A percentile compares a stretch with the other conserved stretches of the same genome.
phyloP scores from a whole-genome alignment of 1,140 invertebrate species.

The Reticulitermes speratus region DNA sequence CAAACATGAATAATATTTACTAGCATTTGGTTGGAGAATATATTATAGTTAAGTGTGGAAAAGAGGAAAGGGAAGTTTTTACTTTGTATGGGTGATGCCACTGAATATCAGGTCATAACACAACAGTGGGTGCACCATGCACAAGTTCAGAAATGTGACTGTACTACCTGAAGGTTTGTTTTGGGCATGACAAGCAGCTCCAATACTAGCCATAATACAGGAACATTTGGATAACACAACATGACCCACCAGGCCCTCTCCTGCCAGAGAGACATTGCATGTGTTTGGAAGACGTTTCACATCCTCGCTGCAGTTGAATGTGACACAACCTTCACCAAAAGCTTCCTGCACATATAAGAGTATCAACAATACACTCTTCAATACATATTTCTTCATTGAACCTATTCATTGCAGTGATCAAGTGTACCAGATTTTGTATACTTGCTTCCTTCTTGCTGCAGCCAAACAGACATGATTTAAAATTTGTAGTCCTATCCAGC shows the following conservation, averaged over 20 bases:
- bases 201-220: conserved; percentile 20
- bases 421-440: too few species aligned
- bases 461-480: too few species aligned
- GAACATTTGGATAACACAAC: conserved; percentile 1
- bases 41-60: too few species aligned
- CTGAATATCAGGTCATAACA: too few species aligned
- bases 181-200: conserved; percentile 29
- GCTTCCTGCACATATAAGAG: conserved; percentile 17
- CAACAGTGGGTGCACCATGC: too few species aligned
- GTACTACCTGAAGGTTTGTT: conserved; percentile 30
- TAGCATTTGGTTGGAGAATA: too few species aligned
- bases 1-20: too few species aligned
- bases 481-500: too few species aligned
- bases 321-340: conserved; percentile 21
- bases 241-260: conserved; percentile 15
- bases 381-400: not conserved
- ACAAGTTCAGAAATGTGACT: too few species aligned
- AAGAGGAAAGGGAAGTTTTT: too few species aligned
- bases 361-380: not conserved
- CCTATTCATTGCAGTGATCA: not conserved
- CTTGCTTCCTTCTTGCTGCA: too few species aligned
- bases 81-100: too few species aligned
- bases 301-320: not conserved
- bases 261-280: conserved; percentile 26
- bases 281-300: conserved; percentile 24